Percentiles rank a stretch among this genome's conserved stretches.
Conservation (phyloP, 2,888 invertebrate species). For the Microdon myrmicae region DNA sequence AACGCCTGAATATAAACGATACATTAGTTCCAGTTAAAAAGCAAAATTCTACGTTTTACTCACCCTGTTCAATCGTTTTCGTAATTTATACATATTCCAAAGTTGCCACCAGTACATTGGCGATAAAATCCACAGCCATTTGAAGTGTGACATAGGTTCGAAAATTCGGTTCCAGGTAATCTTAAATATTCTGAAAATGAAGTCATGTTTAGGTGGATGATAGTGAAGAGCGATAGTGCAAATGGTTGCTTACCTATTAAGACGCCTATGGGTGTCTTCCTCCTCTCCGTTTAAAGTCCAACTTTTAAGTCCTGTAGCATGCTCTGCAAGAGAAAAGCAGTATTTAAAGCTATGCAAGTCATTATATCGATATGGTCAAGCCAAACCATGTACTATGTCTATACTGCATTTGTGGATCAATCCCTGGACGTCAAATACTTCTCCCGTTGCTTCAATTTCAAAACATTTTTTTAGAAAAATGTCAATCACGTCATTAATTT, state of each 20-base stretch:
- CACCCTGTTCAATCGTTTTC: no score
- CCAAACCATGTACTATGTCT: constrained; percentile 65
- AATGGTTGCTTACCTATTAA: constrained; percentile 52
- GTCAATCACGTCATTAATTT: constrained; percentile 67
- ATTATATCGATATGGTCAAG: constrained; percentile 36
- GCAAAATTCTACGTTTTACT: no score
- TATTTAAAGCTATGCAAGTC: constrained; percentile 50
- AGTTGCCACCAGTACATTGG: constrained; percentile 67
- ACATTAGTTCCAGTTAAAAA: no score
- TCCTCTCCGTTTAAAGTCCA: constrained; percentile 56
- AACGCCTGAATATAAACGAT: no score
- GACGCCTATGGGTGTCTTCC: constrained; percentile 57
- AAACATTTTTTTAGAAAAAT: constrained; percentile 65
- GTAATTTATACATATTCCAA: constrained; percentile 57
- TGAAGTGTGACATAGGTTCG: constrained; percentile 53
- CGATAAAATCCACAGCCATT: constrained; percentile 60
- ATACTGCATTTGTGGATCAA: constrained; percentile 68
- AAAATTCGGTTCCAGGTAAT: constrained; percentile 52
- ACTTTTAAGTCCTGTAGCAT: constrained; percentile 57
- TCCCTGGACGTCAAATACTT: constrained; percentile 68
- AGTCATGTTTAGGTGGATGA: background rate
- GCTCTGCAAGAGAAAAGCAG: no score
- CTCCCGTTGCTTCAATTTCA: constrained; percentile 42
- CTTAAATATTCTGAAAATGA: constrained; percentile 46
- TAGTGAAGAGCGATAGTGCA: background rate